Evolutionary conservation across 2,797 vertebrate genomes (phyloP), one percentile per base, ranked within the genome.

Genomic region (Gallinago nigripennis): DNA sequence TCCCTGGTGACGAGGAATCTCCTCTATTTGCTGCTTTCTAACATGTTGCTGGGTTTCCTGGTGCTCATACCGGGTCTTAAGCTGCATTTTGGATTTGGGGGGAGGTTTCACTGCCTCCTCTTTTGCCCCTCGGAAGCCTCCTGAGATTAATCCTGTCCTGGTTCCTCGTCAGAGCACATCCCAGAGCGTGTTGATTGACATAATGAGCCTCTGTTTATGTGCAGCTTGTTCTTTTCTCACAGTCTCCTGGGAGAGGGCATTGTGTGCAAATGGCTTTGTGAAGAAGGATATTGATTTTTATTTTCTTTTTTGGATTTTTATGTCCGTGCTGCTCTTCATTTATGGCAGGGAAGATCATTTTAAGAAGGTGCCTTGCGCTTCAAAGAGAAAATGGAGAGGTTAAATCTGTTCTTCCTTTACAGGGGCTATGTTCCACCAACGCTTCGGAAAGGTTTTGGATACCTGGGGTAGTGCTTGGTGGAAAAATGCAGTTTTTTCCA

Each of bases 171-270:
- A 5, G 33, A 46, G 77, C 35, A 3, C 57, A 27, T 76, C 69
- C 79, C 56, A 16, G 35, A 6, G n/a, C 1, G 2, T 1, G 0
- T 46, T 46, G 6, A 6, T 8, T 0, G 7, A 27, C 25, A 1
- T 16, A 12, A 37, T 28, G 27, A 3, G 43, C n/a, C 45, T 58
- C 57, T 37, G 68, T 21, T 56, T 3, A 2, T 41, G 70, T 57
- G 65, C 4, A 1, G 46, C 31, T 39, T 27, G 73, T 75, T 90
- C 68, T 71, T 65, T 48, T 81, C 51, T 88, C 80, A n/a, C 66
- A 1, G 57, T 54, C 16, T 86, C 89, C 63, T 3, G 0, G 63
- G 89, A 48, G 94, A 91, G 21, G 71, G 54, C 5, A 72, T 73
- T 88, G 93, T 88, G 61, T 95, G 93, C 69, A 82, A 88, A 75